Evolutionary conservation across 2,888 invertebrate genomes (phyloP).

Genomic region (Blastobasis adustella): DNA sequence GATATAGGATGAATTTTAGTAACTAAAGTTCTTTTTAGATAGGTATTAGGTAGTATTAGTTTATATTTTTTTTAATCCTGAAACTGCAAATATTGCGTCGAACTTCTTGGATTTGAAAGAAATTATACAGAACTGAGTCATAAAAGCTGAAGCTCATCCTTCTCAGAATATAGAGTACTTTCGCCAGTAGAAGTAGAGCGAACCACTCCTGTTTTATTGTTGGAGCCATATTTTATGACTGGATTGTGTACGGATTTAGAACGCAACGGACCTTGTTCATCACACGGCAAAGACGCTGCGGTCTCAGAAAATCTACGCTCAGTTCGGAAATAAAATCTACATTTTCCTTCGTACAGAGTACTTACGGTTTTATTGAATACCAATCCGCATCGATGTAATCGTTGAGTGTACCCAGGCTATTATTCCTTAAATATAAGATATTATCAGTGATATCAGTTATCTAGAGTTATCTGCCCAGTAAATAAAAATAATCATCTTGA

Average conservation of each 20-base stretch:
- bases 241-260: conserved; percentile 73
- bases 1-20: too few species aligned
- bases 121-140: conserved; percentile 51
- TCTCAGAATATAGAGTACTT: conserved; percentile 64
- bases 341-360: too few species aligned
- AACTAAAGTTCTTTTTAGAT: background rate
- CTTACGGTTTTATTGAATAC: too few species aligned
- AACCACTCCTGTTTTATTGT: conserved; percentile 73
- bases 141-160: conserved; percentile 50
- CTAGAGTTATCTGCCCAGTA: too few species aligned
- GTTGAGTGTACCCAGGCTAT: too few species aligned
- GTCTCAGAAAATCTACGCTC: background rate
- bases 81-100: conserved; percentile 4
- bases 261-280: conserved; percentile 16
- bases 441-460: too few species aligned
- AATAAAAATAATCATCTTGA: too few species aligned
- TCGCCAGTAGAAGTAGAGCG: conserved; percentile 58
- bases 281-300: background rate
- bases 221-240: conserved; percentile 72
- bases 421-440: too few species aligned
- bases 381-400: too few species aligned
- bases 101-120: conserved; percentile 37
- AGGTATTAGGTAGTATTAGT: background rate
- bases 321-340: too few species aligned
- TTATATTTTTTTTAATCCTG: background rate